These are phyloP conservation scores for Eudasyphora cyanicolor DNA, from an alignment of 2,888 invertebrate genomes.

Conservation along the genomic window DNA sequence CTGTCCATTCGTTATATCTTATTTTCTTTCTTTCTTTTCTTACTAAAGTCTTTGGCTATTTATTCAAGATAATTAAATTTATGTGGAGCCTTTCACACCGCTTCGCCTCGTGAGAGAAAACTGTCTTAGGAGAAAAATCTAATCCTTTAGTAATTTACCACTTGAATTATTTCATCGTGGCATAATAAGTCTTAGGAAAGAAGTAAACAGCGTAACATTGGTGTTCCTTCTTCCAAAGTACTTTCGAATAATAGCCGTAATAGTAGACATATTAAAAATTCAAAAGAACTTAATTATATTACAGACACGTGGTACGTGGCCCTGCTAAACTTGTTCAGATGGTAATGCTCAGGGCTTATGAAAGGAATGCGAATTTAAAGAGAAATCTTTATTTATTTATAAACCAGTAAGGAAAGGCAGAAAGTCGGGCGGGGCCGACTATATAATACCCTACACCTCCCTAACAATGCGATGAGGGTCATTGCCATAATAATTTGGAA, in stretches of 20 bases:
- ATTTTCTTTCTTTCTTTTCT: neutral
- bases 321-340: no score
- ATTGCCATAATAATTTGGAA: no score
- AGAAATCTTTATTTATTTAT: no score
- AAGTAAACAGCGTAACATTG: constrained; percentile 1
- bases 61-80: neutral
- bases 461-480: no score
- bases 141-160: constrained; percentile 59
- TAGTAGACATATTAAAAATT: constrained; percentile 25
- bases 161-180: constrained; percentile 59
- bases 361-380: neutral
- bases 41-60: no score
- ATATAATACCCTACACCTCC: no score
- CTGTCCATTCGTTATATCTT: no score
- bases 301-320: neutral
- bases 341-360: no score
- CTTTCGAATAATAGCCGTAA: neutral
- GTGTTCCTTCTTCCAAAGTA: neutral
- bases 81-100: neutral
- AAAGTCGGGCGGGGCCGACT: no score
- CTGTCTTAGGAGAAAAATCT: neutral
- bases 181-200: constrained; percentile 44
- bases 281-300: neutral
- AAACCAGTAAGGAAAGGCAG: no score
- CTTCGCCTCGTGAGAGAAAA: neutral